Evolutionary conservation across 2,888 invertebrate genomes (phyloP), one percentile per base, ranked within the genome.

Genomic region (Ptychoptera albimana): DNA sequence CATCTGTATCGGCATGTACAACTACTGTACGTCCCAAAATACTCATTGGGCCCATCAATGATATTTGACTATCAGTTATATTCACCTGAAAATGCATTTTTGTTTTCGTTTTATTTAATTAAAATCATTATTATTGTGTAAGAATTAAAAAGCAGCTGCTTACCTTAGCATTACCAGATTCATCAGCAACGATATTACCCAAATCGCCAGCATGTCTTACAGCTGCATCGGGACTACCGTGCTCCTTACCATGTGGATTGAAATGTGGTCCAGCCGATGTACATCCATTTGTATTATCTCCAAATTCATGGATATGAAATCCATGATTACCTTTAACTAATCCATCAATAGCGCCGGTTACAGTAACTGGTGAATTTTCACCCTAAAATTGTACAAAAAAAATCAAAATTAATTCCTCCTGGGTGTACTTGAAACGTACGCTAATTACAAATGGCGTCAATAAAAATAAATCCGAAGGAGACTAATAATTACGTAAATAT

Each of bases 261-360:
- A 87, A 96, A 68, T 96, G 96, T 0, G 86, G 70, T 0, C 94
- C 96, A 32, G 94, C 91, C 35, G 89, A 91, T n/a, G 82, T 86
- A 66, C 96, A 96, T 1, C 88, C 89, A 60, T 94, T 91, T 29
- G 92, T 91, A 59, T 86, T 88, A 67, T 94, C 94, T 1, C 96
- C 96, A 60, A 91, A 94, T 68, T 96, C 88, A 61, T 96, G 96
- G 48, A 96, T 77, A 60, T 96, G 96, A 69, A 96, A 92, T 15
- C 67, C 65, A 48, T 66, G 71, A 2, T 67, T 60, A 48, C 94
- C 94, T 61, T 79, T 71, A 13, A 71, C 60, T 31, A 96, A 70
- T 2, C 93, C 92, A 30, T 63, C 68, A 9, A 96, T 73, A 64
- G 86, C 79, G 8, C 94, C 94, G 31, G 77, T 77, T n/a, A 94